These are phyloP conservation scores for Chanos chanos DNA, from an alignment of 2,797 vertebrate genomes.

Conservation along the genomic window DNA sequence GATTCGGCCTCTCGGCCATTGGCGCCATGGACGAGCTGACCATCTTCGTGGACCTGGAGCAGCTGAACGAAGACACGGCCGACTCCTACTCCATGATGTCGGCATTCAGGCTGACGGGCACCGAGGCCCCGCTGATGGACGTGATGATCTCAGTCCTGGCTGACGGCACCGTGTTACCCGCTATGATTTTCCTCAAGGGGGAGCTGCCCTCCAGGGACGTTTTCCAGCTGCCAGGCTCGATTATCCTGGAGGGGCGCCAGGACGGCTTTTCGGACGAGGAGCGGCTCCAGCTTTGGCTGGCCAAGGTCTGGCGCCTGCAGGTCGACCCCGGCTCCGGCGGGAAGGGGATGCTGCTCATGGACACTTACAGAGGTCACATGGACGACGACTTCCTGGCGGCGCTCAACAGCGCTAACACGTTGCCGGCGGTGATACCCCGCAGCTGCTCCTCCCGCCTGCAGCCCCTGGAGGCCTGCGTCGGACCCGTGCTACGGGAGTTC, in stretches of 20 bases:
- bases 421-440: constrained; percentile 71
- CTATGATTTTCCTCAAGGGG: constrained; percentile 75
- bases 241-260: constrained; percentile 73
- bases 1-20: constrained; percentile 64
- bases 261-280: constrained; percentile 72
- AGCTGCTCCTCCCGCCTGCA: constrained; percentile 81
- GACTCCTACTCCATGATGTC: constrained; percentile 26
- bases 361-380: constrained; percentile 79
- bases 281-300: constrained; percentile 74
- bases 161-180: constrained; percentile 78
- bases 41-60: constrained; percentile 74
- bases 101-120: constrained; percentile 74
- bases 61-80: constrained; percentile 45
- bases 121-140: constrained; percentile 71
- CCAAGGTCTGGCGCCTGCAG: constrained; percentile 67
- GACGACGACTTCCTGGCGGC: constrained; percentile 62
- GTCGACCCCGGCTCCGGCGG: constrained; percentile 46
- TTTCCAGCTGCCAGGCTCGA: constrained; percentile 65
- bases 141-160: constrained; percentile 75
- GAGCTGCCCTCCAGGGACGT: constrained; percentile 38
- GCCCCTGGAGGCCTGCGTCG: constrained; percentile 82
- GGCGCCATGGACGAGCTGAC: constrained; percentile 85
- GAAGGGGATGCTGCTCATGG: constrained; percentile 78
- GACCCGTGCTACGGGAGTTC: constrained; percentile 78
- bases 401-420: constrained; percentile 66